Percentiles rank a stretch among this genome's conserved stretches.
phyloP scores from a whole-genome alignment of 2,113 vertebrate genomes.

The Actenoides hombroni region DNA sequence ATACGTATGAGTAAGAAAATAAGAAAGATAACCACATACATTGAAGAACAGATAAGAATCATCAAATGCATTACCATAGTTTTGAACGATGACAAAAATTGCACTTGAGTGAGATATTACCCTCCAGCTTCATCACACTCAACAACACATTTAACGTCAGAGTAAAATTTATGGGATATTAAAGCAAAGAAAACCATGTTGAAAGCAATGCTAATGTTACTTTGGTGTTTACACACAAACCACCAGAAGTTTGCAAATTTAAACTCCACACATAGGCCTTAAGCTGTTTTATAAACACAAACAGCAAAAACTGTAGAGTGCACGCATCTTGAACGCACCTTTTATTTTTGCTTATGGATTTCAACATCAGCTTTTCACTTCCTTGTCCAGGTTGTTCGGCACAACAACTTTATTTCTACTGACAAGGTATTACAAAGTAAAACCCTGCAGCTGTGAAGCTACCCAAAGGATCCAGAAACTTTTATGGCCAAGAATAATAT shows the following conservation, averaged over 20 bases:
- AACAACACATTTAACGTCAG: constrained; percentile 2
- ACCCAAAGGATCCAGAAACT: background rate
- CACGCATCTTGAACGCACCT: background rate
- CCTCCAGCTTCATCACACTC: constrained; percentile 32
- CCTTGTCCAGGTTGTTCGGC: background rate
- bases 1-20: constrained; percentile 52
- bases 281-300: background rate
- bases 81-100: constrained; percentile 40
- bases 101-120: constrained; percentile 24
- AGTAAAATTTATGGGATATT: constrained; percentile 6
- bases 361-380: background rate
- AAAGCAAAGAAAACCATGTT: constrained; percentile 37
- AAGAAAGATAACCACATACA: constrained; percentile 25
- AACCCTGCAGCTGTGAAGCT: background rate
- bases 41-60: constrained; percentile 39
- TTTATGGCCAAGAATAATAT: background rate
- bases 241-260: constrained; percentile 24
- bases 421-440: background rate
- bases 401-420: background rate
- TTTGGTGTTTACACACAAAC: constrained; percentile 20
- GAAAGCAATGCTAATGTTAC: constrained; percentile 14
- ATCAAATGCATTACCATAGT: constrained; percentile 26
- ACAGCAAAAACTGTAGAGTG: background rate
- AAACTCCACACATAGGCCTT: background rate
- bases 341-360: background rate